Evolutionary conservation across 2,113 vertebrate genomes (phyloP), one percentile per base, ranked within the genome.

Genomic region (Gymnobelideus leadbeateri): DNA sequence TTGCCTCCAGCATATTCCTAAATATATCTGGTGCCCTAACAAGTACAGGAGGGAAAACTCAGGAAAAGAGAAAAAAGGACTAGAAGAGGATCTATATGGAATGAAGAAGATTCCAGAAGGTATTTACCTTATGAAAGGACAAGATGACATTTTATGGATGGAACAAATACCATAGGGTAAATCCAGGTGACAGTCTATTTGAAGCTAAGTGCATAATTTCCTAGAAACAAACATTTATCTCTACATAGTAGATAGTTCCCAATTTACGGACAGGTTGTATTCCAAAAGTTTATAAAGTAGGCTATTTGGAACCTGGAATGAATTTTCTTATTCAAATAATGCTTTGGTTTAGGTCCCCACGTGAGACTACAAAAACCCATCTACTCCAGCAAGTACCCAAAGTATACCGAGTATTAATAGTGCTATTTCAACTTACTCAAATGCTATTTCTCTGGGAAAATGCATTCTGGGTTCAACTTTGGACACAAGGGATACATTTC

Each of bases 181-280:
- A 37, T 47, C 46, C 91, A 91, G 43, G 47, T 19, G 91, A 91
- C 37, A 21, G 37, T 11, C 25, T 46, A 16, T 91, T n/a, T 93
- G 57, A 96, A 91, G 61, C 11, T 8, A 92, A 94, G 91, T 90
- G 57, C 43, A 89, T 46, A 52, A 31, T 51, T 95, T 96, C 55
- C 68, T 94, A 94, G 90, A 91, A 94, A 54, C 91, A 91, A 94
- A 94, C 91, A 94, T 8, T 90, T 16, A 55, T 25, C 4, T 49
- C n/a, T 46, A 50, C 61, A 89, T 14, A 96, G 77, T 31, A 21
- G 57, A 89, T 31, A 61, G 25, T 1, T 89, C 24, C 68, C 46
- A 57, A 11, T 95, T 96, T 95, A 55, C 61, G 68, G 94, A 91
- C 52, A 93, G 90, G 11, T 50, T 89, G 28, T 47, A 8, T 92